Conservation (phyloP, 2,888 invertebrate species). For the Dynastes maya region DNA sequence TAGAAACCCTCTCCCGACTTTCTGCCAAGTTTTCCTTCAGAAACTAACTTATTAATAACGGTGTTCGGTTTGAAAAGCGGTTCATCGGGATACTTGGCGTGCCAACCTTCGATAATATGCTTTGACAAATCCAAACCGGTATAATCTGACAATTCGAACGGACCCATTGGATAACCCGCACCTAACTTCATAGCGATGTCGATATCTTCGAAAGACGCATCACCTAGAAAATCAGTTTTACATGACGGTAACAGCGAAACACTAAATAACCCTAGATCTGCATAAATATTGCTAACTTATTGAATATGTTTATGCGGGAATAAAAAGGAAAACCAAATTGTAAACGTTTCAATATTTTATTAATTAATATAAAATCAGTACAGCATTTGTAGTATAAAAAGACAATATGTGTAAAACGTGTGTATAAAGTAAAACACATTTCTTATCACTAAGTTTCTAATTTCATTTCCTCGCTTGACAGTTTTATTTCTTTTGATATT, state of each 20-base stretch:
- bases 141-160: slow-evolving; percentile 84
- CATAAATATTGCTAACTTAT: not conserved
- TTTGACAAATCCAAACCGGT: slow-evolving; percentile 84
- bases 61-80: slow-evolving; percentile 75
- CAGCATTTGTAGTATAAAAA: slow-evolving; percentile 5
- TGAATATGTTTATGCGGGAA: not conserved
- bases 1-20: slow-evolving; percentile 87
- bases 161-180: slow-evolving; percentile 89
- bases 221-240: slow-evolving; percentile 68
- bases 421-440: not conserved
- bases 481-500: slow-evolving; percentile 73
- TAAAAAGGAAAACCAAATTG: not conserved
- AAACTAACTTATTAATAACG: slow-evolving; percentile 78
- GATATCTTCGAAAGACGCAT: slow-evolving; percentile 80
- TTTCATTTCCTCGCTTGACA: not conserved
- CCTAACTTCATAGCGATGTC: slow-evolving; percentile 90
- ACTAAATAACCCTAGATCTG: slow-evolving; percentile 7
- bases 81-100: slow-evolving; percentile 77
- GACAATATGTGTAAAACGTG: not conserved
- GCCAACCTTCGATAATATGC: slow-evolving; percentile 85
- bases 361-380: slow-evolving; percentile 31
- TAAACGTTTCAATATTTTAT: slow-evolving; percentile 2
- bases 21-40: slow-evolving; percentile 82
- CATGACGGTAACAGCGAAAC: slow-evolving; percentile 18
- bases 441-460: slow-evolving; percentile 1